Evolutionary conservation across 2,888 invertebrate genomes (phyloP).

Genomic region (Conistra vaccinii): DNA sequence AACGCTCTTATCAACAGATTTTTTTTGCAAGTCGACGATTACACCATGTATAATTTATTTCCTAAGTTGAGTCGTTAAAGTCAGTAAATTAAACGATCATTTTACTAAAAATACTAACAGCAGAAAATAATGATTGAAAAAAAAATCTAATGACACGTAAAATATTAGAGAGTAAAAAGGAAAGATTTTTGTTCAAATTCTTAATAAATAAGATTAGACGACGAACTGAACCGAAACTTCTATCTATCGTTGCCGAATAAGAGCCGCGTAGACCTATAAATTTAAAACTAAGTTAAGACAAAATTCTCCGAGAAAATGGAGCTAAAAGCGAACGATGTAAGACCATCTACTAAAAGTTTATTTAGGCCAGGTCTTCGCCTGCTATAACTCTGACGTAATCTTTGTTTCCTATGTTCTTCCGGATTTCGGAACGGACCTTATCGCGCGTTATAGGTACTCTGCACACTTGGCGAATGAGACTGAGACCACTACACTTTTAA

Average conservation of each 20-base stretch:
- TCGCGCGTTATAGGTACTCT: too few relatives aligned
- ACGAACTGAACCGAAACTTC: slow-evolving; percentile 3
- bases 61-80: not conserved
- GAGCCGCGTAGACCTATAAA: slow-evolving; percentile 18
- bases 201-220: slow-evolving; percentile 11
- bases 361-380: slow-evolving; percentile 17
- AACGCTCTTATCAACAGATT: too few relatives aligned
- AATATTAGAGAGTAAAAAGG: not conserved
- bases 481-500: too few relatives aligned
- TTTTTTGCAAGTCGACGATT: not conserved
- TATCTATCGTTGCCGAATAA: not conserved
- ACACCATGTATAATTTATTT: not conserved
- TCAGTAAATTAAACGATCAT: not conserved
- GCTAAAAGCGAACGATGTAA: slow-evolving; percentile 14
- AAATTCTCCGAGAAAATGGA: slow-evolving; percentile 38
- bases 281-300: slow-evolving; percentile 24
- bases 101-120: too few relatives aligned
- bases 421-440: slow-evolving; percentile 1
- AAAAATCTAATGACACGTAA: too few relatives aligned
- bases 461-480: too few relatives aligned
- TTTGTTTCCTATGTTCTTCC: slow-evolving; percentile 1
- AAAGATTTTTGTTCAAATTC: not conserved
- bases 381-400: slow-evolving; percentile 46
- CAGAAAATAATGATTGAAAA: too few relatives aligned
- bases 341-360: slow-evolving; percentile 50